Evolutionary conservation across 2,113 vertebrate species (phyloP).

Genomic region (Puntigrus tetrazona): DNA sequence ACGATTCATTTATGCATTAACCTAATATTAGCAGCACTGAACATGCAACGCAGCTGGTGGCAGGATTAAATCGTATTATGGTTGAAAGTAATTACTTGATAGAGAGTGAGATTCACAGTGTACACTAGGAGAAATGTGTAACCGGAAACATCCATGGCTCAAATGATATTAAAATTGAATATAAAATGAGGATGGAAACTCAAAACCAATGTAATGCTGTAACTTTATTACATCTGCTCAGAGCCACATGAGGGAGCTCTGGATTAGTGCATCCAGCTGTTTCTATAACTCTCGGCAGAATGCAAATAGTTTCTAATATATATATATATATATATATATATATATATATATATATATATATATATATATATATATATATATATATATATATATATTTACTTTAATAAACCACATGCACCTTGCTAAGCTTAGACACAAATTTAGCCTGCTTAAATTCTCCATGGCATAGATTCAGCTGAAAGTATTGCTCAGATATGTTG

Average conservation of each 20-base stretch:
- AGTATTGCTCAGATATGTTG: background rate
- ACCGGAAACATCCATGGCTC: background rate
- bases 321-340: no score
- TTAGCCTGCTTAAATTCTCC: no score
- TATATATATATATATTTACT: no score
- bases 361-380: no score
- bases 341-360: no score
- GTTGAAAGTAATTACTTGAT: slow-evolving; percentile 12
- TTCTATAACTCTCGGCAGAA: background rate
- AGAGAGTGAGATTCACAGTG: background rate
- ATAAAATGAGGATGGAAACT: background rate
- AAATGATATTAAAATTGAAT: background rate
- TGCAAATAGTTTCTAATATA: background rate
- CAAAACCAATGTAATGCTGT: background rate
- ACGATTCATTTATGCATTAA: background rate
- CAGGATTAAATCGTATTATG: background rate
- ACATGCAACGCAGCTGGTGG: slow-evolving; percentile 20
- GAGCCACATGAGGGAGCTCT: background rate
- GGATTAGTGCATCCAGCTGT: background rate
- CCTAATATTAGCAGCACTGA: background rate
- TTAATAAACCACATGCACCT: no score
- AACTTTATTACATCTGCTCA: background rate
- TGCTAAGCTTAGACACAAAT: no score
- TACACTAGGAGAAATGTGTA: background rate
- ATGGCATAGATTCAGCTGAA: no score